Percentiles rank a stretch among this genome's conserved stretches.
phyloP scores from a whole-genome alignment of 2,113 vertebrate genomes.

The Chiloscyllium plagiosum region DNA sequence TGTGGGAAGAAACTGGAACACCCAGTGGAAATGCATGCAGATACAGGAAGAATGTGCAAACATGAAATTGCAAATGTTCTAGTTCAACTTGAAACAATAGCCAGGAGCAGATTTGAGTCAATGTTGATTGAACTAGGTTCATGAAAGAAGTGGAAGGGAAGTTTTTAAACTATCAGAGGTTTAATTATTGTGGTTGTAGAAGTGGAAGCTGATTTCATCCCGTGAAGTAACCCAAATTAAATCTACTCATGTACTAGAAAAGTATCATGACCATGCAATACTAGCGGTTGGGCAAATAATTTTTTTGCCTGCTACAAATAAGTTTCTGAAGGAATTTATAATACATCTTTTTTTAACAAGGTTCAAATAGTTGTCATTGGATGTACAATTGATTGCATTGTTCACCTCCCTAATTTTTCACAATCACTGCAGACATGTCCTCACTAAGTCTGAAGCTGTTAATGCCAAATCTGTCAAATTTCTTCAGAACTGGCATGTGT shows the following conservation, averaged over 20 bases:
- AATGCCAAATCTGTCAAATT: background rate
- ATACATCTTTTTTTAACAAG: background rate
- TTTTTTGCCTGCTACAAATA: no score
- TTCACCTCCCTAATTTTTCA: background rate
- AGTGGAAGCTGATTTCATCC: background rate
- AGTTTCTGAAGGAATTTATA: background rate
- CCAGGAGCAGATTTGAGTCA: background rate
- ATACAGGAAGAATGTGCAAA: no score
- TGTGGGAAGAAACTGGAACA: no score
- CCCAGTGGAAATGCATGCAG: no score
- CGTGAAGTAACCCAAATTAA: background rate
- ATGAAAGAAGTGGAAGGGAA: background rate
- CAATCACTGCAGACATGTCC: background rate
- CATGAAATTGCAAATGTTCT: background rate
- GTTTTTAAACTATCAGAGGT: background rate
- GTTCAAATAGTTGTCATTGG: background rate
- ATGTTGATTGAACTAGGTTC: background rate
- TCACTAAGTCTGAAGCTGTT: background rate
- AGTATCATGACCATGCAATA: background rate
- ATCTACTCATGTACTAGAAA: background rate
- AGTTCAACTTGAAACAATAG: background rate
- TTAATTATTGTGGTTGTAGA: background rate
- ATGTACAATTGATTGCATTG: background rate
- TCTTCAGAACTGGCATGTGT: background rate
- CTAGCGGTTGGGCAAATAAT: background rate